phyloP scores from a whole-genome alignment of 1,140 invertebrate genomes.

The Homalodisca vitripennis region DNA sequence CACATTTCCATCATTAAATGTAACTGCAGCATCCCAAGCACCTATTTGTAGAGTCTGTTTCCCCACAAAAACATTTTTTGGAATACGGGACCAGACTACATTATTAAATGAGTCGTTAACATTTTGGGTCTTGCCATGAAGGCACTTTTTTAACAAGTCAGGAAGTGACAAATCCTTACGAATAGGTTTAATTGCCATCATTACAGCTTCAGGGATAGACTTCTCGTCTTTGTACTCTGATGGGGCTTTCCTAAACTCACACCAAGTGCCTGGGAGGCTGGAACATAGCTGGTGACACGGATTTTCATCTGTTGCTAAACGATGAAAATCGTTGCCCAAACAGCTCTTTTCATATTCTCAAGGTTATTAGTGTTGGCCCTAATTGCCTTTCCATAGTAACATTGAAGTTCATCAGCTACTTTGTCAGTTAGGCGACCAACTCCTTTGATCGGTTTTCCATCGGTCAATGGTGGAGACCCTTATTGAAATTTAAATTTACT shows the following conservation, averaged over 20 bases:
- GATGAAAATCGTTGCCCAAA: conserved; percentile 46
- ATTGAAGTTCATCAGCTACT: conserved; percentile 14
- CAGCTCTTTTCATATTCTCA: conserved; percentile 44
- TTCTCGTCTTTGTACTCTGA: conserved; percentile 27
- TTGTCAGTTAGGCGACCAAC: neutral
- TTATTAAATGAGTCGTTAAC: conserved; percentile 21
- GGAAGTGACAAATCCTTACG: conserved; percentile 32
- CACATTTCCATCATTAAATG: conserved; percentile 34
- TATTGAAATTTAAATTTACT: conserved; percentile 20
- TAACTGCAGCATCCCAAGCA: conserved; percentile 17
- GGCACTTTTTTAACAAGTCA: conserved; percentile 13
- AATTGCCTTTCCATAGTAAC: conserved; percentile 32
- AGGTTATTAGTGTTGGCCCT: conserved; percentile 39
- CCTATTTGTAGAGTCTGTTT: conserved; percentile 16
- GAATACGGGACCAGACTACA: conserved; percentile 4
- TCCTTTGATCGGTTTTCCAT: conserved; percentile 27
- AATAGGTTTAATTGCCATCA: conserved; percentile 33
- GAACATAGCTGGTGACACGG: conserved; percentile 42
- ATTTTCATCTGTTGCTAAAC: conserved; percentile 43
- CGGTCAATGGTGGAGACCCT: conserved; percentile 19
- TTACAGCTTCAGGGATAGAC: neutral
- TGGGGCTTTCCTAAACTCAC: conserved; percentile 39
- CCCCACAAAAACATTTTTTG: conserved; percentile 19
- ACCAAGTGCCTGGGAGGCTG: conserved; percentile 40
- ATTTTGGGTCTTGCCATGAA: conserved; percentile 21